Conservation (phyloP, 2,888 invertebrate species). For the Drosophila stalkeri region DNA sequence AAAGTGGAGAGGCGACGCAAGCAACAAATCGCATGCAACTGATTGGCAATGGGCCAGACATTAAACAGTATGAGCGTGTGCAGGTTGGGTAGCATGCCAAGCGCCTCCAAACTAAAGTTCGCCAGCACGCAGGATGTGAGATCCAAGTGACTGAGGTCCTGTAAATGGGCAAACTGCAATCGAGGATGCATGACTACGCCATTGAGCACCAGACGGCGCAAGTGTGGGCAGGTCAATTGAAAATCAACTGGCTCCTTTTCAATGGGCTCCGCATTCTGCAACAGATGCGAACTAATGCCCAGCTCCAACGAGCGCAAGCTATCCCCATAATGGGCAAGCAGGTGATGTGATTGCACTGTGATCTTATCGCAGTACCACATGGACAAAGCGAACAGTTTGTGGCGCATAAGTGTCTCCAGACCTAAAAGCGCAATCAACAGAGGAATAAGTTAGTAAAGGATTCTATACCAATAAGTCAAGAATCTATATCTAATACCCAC, state of each 20-base stretch:
- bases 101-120: constrained; percentile 84
- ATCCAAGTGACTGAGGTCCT: constrained; percentile 83
- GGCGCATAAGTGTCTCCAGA: constrained; percentile 89
- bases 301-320: constrained; percentile 90
- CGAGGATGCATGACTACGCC: constrained; percentile 84
- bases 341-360: constrained; percentile 88
- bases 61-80: constrained; percentile 92
- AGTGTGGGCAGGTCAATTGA: constrained; percentile 85
- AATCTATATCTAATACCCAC: constrained; percentile 78
- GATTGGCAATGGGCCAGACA: constrained; percentile 88
- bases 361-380: constrained; percentile 90
- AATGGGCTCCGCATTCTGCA: constrained; percentile 86
- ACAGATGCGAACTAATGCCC: constrained; percentile 89
- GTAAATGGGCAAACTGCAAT: constrained; percentile 81
- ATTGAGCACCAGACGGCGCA: constrained; percentile 84
- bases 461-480: neutral
- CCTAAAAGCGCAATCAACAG: constrained; percentile 55
- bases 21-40: constrained; percentile 87
- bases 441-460: neutral
- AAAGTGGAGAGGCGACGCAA: constrained; percentile 89
- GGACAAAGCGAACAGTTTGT: constrained; percentile 91
- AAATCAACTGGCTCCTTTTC: constrained; percentile 88
- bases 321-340: constrained; percentile 89
- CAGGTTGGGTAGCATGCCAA: constrained; percentile 89
- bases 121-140: constrained; percentile 84